phyloP scores from a whole-genome alignment of 2,113 vertebrate genomes.

The Macrotus californicus region DNA sequence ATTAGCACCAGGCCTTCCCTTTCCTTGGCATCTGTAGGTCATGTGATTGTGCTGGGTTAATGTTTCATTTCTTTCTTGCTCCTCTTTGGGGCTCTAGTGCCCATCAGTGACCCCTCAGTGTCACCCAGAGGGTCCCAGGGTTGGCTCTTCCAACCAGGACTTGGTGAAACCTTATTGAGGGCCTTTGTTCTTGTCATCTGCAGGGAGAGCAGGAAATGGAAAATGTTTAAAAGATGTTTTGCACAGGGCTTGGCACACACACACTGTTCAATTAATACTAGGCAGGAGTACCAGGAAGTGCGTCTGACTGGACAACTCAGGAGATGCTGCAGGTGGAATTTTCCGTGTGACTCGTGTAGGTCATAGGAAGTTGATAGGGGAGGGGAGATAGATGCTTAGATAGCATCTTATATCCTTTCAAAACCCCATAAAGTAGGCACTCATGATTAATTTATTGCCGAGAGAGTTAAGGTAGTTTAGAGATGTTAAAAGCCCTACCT shows the following conservation, averaged over 20 bases:
- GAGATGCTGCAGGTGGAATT: slow-evolving; percentile 28
- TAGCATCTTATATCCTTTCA: not conserved
- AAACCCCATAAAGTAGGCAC: not conserved
- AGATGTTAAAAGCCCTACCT: not conserved
- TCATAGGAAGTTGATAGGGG: not conserved
- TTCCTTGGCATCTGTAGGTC: not conserved
- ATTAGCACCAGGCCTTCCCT: not conserved
- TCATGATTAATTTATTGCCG: not conserved
- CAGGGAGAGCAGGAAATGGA: not conserved
- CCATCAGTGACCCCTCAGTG: not conserved
- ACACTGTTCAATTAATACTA: not conserved
- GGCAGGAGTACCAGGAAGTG: not conserved
- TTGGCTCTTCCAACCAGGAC: not conserved
- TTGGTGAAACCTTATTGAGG: not conserved
- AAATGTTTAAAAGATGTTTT: not conserved
- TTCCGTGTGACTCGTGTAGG: not conserved
- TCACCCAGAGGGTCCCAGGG: not conserved
- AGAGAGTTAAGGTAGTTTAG: not conserved
- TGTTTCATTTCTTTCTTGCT: not conserved
- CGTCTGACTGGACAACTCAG: not conserved
- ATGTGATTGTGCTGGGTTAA: not conserved
- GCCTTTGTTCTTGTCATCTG: not conserved
- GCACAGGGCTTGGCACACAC: not conserved
- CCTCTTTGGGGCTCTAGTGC: not conserved
- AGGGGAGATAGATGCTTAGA: not conserved